Evolutionary conservation across 2,888 invertebrate genomes (phyloP).

Genomic region (Acrocyrtus sp.): DNA sequence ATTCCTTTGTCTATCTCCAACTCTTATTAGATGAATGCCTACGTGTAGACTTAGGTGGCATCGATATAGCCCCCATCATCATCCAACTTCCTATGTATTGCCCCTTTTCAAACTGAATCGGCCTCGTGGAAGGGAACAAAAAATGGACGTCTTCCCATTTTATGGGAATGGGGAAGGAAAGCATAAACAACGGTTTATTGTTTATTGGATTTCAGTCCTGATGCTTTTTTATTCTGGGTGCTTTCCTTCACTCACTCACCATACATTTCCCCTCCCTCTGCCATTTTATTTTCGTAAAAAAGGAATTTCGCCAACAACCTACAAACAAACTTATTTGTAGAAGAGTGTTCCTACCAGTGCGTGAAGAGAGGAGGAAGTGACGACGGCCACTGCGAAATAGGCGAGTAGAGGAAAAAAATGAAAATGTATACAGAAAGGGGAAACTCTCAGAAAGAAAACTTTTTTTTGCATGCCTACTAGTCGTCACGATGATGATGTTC

Average conservation of each 20-base stretch:
- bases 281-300: background rate
- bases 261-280: conserved; percentile 4
- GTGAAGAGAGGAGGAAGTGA: background rate
- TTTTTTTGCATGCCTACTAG: too few relatives aligned
- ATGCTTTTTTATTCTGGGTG: conserved; percentile 7
- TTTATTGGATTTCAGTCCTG: conserved; percentile 44
- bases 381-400: too few relatives aligned
- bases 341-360: too few relatives aligned
- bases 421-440: background rate
- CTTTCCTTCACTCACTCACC: conserved; percentile 2
- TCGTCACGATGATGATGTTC: too few relatives aligned
- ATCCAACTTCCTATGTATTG: too few relatives aligned
- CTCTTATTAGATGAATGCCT: too few relatives aligned
- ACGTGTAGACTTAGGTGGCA: too few relatives aligned
- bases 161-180: conserved; percentile 38
- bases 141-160: conserved; percentile 31
- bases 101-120: too few relatives aligned
- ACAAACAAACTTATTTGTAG: too few relatives aligned
- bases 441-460: too few relatives aligned
- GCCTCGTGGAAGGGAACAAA: conserved; percentile 7
- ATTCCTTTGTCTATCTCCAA: background rate
- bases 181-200: conserved; percentile 47
- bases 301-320: too few relatives aligned
- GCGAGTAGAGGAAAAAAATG: conserved; percentile 5
- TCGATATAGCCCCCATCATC: too few relatives aligned